Evolutionary conservation across 2,113 vertebrate genomes (phyloP), one percentile per base, ranked within the genome.

Genomic region (Hippocampus comes): DNA sequence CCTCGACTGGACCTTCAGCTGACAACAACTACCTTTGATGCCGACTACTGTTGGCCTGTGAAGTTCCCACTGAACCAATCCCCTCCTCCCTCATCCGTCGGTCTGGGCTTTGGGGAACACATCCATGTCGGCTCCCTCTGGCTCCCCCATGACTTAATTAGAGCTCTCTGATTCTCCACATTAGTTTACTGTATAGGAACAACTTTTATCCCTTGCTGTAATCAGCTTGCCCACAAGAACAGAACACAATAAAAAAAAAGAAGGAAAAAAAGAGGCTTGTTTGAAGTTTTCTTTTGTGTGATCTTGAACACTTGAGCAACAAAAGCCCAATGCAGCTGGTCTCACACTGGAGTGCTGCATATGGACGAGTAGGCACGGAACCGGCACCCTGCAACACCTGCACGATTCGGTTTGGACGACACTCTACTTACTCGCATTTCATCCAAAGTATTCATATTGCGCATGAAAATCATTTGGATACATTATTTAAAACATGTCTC

Each of bases 101-200:
- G 82, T 82, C 75, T 55, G 86, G 81, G 80, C 84, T 76, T 84
- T 85, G 81, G 91, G 88, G 84, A 88, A 81, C 78, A 82, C 86
- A 83, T 84, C 85, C 79, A 59, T 76, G 82, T 78, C 78, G 55
- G 81, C 79, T 77, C 80, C 82, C 80, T 86, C 55, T 7, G 68
- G 82, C 78, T 90, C 91, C 91, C 90, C 78, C 82, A 89, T 91
- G 91, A 87, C 91, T 91, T 90, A 89, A 92, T 92, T 91, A 92
- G 91, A 63, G 86, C 87, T 84, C 86, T 89, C 80, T 89, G 86
- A 89, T 91, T 91, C 87, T 71, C 84, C 68, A 75, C 88, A 91
- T 91, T 89, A 89, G 91, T 92, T 92, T 91, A 91, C 82, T 85
- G 86, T 85, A 87, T 79, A 87, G 89, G 84, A 89, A 91, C 89